Percentiles rank a stretch among this genome's conserved stretches.
phyloP scores from a whole-genome alignment of 2,797 vertebrate species.

The Hirundo rustica region DNA sequence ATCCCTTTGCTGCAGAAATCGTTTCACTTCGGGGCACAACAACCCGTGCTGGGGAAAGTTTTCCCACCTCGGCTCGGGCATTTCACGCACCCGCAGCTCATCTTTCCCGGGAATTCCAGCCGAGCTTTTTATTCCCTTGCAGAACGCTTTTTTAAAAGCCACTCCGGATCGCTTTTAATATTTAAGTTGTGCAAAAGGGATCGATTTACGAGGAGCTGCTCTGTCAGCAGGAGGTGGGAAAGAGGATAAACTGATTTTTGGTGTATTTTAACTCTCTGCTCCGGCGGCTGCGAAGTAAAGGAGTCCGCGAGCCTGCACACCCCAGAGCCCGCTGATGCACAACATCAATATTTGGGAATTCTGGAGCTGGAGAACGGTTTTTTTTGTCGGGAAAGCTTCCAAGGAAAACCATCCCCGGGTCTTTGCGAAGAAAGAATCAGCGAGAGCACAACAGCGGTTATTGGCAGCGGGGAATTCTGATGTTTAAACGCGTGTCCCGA shows the following conservation, averaged over 20 bases:
- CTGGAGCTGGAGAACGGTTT: neutral
- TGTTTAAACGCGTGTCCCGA: neutral
- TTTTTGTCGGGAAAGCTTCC: neutral
- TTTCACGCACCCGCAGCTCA: neutral
- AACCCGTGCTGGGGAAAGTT: neutral
- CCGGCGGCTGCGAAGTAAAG: neutral
- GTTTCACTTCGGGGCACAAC: neutral
- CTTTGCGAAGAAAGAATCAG: neutral
- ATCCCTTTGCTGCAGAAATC: neutral
- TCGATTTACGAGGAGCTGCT: neutral
- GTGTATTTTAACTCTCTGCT: neutral
- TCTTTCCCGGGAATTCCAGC: neutral
- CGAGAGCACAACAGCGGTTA: fast-evolving
- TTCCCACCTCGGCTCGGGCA: neutral
- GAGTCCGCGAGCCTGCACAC: neutral
- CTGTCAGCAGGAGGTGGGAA: neutral
- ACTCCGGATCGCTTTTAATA: neutral
- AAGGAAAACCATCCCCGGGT: neutral
- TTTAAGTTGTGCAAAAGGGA: neutral
- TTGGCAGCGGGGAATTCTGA: neutral
- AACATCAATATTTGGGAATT: neutral
- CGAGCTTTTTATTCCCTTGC: neutral
- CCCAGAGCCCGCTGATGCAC: neutral
- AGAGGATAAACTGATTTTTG: neutral
- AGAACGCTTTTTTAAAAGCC: neutral